A percentile compares a stretch with the other conserved stretches of the same genome.
Evolutionary conservation across 2,113 vertebrate genomes (phyloP).

Genomic region (Motacilla tschutschensis): DNA sequence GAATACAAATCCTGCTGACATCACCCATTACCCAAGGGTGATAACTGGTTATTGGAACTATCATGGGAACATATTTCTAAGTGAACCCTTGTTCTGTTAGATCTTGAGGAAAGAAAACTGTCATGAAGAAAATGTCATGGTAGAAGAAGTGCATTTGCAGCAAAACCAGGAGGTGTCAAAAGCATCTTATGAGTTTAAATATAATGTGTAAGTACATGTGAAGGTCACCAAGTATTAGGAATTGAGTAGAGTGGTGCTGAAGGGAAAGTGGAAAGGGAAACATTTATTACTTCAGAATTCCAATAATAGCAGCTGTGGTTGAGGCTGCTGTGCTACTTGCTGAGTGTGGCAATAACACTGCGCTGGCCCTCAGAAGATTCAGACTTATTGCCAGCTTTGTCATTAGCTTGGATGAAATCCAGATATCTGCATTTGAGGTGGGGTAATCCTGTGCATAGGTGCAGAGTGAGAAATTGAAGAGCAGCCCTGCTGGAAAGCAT

Average conservation of each 20-base stretch:
- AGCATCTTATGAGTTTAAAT: not conserved
- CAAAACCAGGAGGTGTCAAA: not conserved
- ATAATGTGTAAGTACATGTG: not conserved
- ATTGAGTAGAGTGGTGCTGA: not conserved
- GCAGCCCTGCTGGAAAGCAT: not conserved
- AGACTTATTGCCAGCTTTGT: not conserved
- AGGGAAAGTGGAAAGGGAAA: not conserved
- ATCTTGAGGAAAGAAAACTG: not conserved
- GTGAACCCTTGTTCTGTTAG: not conserved
- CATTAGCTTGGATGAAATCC: conserved; percentile 17
- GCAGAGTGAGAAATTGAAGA: not conserved
- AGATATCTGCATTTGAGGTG: not conserved
- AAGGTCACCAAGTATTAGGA: not conserved
- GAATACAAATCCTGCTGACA: not conserved
- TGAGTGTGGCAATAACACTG: not conserved
- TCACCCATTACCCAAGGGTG: not conserved
- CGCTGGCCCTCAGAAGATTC: not conserved
- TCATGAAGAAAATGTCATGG: not conserved
- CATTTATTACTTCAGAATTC: not conserved
- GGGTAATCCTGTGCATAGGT: not conserved
- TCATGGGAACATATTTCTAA: not conserved
- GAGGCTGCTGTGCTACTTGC: not conserved
- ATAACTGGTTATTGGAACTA: not conserved
- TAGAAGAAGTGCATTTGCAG: not conserved
- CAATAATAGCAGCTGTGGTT: conserved; percentile 10